These are phyloP conservation scores for Australoheros scitulus DNA, from an alignment of 2,113 vertebrate genomes.

Conservation along the genomic window DNA sequence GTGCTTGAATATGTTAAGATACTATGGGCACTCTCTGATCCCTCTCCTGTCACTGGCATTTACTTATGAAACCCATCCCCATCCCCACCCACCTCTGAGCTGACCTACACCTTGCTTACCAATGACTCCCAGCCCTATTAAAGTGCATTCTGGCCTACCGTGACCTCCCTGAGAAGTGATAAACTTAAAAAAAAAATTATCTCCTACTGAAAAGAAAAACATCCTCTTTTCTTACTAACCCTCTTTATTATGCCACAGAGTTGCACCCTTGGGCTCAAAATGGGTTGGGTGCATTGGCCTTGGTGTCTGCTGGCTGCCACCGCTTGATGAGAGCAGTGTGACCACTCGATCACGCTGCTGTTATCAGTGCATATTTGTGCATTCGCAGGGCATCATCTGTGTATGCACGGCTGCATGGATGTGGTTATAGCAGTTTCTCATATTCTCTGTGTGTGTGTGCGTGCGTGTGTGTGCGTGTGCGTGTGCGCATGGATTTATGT, in stretches of 20 bases:
- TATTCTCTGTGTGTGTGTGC: constrained; percentile 33
- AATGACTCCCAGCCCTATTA: constrained; percentile 51
- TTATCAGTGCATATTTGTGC: constrained; percentile 64
- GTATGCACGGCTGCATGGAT: constrained; percentile 71
- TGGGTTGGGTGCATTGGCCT: constrained; percentile 63
- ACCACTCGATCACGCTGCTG: constrained; percentile 52
- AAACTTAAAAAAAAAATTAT: neutral
- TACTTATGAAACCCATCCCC: constrained; percentile 81
- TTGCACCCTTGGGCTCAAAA: constrained; percentile 36
- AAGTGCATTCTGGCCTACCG: constrained; percentile 31
- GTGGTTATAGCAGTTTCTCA: constrained; percentile 48
- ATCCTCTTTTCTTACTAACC: neutral
- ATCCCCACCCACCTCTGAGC: constrained; percentile 70
- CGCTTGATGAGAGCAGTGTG: constrained; percentile 62
- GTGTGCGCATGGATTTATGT: constrained; percentile 36
- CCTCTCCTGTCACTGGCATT: constrained; percentile 83
- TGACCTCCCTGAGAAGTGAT: constrained; percentile 37
- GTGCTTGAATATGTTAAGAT: constrained; percentile 75
- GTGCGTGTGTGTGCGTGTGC: constrained; percentile 3
- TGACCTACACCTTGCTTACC: constrained; percentile 67
- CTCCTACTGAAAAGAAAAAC: neutral
- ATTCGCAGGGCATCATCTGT: constrained; percentile 68
- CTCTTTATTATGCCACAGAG: neutral
- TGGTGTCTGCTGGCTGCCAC: constrained; percentile 68
- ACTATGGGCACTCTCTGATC: constrained; percentile 73